A percentile compares a stretch with the other conserved stretches of the same genome.
phyloP scores from a whole-genome alignment of 1,140 invertebrate species.

The Aphis gossypii region DNA sequence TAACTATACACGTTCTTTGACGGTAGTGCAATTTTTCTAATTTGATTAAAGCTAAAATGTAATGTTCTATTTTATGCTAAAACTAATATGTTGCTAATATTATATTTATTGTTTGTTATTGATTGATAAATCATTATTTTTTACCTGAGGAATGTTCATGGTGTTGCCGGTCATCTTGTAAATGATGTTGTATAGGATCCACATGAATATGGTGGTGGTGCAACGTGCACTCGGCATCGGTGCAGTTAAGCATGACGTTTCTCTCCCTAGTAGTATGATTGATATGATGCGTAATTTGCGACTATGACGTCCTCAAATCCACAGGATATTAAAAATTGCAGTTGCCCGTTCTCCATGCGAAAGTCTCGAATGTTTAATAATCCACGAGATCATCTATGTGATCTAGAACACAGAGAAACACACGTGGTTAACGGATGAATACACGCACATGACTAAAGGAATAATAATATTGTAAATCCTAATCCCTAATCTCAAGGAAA shows the following conservation, averaged over 20 bases:
- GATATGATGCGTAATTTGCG: not conserved
- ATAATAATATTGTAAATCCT: slow-evolving; percentile 6
- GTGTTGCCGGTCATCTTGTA: slow-evolving; percentile 64
- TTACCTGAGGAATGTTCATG: slow-evolving; percentile 64
- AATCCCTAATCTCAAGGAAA: not conserved
- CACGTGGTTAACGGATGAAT: slow-evolving; percentile 8
- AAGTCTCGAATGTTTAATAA: not conserved
- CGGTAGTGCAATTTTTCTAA: not conserved
- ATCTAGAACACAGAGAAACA: slow-evolving; percentile 36
- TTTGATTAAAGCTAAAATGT: not conserved
- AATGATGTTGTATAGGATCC: slow-evolving; percentile 66
- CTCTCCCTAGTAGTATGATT: not conserved
- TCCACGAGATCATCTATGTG: slow-evolving; percentile 7
- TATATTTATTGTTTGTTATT: not conserved
- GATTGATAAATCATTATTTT: not conserved
- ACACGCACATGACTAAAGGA: slow-evolving; percentile 25
- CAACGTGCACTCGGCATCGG: slow-evolving; percentile 77
- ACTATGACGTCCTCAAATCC: not conserved
- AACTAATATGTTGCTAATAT: not conserved
- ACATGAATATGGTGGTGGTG: slow-evolving; percentile 74
- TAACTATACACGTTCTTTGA: not conserved
- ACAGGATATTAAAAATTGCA: not conserved
- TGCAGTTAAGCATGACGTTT: slow-evolving; percentile 74
- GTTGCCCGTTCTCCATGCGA: slow-evolving; percentile 16
- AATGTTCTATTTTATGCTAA: not conserved